A percentile compares a stretch with the other conserved stretches of the same genome.
Conservation (phyloP, 1,140 invertebrate genomes). For the Drosophila ercepeae region DNA sequence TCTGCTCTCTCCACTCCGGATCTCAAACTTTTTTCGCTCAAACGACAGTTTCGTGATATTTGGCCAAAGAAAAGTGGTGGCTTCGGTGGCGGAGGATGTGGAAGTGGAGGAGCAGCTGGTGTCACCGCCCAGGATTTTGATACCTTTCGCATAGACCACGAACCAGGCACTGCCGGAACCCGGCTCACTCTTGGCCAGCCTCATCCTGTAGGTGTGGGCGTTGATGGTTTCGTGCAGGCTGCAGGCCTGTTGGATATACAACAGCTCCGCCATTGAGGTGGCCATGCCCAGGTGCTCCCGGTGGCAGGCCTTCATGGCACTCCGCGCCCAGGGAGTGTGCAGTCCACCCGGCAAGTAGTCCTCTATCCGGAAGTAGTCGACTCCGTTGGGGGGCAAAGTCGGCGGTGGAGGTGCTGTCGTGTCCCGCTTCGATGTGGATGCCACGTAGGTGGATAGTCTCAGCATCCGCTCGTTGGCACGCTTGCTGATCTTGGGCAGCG, state of each 20-base stretch:
- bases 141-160: slow-evolving; percentile 93
- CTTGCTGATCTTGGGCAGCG: slow-evolving; percentile 77
- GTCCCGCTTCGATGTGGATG: slow-evolving; percentile 42
- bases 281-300: slow-evolving; percentile 90
- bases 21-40: slow-evolving; percentile 98
- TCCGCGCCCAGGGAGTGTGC: slow-evolving; percentile 86
- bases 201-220: slow-evolving; percentile 95
- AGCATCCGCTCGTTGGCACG: slow-evolving; percentile 76
- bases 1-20: slow-evolving; percentile 93
- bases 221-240: slow-evolving; percentile 94
- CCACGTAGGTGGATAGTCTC: slow-evolving; percentile 73
- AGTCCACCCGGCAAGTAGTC: slow-evolving; percentile 88
- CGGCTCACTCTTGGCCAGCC: slow-evolving; percentile 91
- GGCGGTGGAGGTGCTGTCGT: slow-evolving; percentile 11
- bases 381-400: neutral
- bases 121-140: slow-evolving; percentile 89
- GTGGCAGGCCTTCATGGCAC: slow-evolving; percentile 86
- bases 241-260: slow-evolving; percentile 95
- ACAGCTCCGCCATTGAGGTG: slow-evolving; percentile 90
- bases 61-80: slow-evolving; percentile 94
- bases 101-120: neutral
- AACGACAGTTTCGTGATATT: slow-evolving; percentile 97
- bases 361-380: slow-evolving; percentile 91
- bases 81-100: slow-evolving; percentile 81
- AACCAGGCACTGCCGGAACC: slow-evolving; percentile 90